Evolutionary conservation across 2,797 vertebrate genomes (phyloP), one percentile per base, ranked within the genome.

Genomic region (Cottoperca gobio): DNA sequence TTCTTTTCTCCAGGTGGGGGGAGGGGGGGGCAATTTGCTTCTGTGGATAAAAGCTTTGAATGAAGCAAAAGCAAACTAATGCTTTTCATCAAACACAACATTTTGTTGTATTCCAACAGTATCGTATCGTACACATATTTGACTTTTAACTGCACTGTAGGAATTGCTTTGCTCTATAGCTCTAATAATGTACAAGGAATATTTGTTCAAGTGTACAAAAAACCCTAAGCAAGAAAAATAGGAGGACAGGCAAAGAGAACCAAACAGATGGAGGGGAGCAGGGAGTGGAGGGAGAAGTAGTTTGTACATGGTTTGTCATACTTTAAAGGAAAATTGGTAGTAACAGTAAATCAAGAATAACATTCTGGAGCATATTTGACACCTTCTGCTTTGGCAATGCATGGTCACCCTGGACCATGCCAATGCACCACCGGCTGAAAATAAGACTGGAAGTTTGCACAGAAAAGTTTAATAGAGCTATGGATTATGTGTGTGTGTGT

Each of bases 31-130:
- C 21, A 59, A 76, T 82, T 84, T 82, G 49, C 48, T 40, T 54
- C 40, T 76, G 46, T 46, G n/a, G 54, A 70, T 61, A 63, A 82
- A 69, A 58, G 37, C 37, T 70, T 66, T 70, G 65, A 78, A 74
- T 62, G 46, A 62, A 21, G 58, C 52, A 57, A 50, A 86, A 46
- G 45, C 46, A 82, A 81, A 76, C 62, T 77, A 28, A 68, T 62
- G 48, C 64, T 59, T 82, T 71, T 76, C 53, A 78, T 75, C 60
- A 79, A 81, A 68, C 24, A 45, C 46, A 26, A 66, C 42, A 39
- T 78, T 74, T 54, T 82, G 21, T 16, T 66, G 67, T 49, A 57
- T 35, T 69, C 68, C 19, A 60, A 67, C 35, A 39, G 28, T 65
- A n/a, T n/a, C n/a, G n/a, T n/a, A n/a, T n/a, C n/a, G 2, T 33